Base-by-base conservation (phyloP, 1,140 invertebrate genomes). In the Bactericera cockerelli region DNA sequence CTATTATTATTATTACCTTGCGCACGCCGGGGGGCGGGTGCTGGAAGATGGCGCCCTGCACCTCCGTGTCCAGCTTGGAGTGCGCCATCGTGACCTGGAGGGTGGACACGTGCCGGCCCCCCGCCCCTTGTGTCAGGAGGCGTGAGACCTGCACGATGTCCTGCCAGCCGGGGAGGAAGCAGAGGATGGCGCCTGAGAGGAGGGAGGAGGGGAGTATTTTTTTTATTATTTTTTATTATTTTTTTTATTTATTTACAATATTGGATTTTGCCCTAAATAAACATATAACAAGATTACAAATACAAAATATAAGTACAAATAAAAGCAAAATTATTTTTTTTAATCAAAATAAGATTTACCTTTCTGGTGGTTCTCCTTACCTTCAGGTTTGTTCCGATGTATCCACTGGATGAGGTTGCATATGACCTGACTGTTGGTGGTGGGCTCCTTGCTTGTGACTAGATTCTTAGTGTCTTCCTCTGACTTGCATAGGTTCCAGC, bases 141-240 rank as follows among this genome's bases (percentile, higher is more conserved):
- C 26, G 22, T 26, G 4, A 25, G 26, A 59, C 57, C 19, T 58
- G 54, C 2, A 60, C 42, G 55, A 63, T 63, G 22, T 63, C 62
- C 25, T 58, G 54, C 62, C 62, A 63, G 22, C 62, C 62, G 28
- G 62, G 60, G n/a, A 63, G 42, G 58, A 63, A 63, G 33, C 59
- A 60, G 1, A 63, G 28, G 19, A 63, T 61, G 26, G 62, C 62
- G 19, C 62, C 62, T 25, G 59, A 26, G 38, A 22, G n/a, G 22
- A 22, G 42, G 22, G n/a, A n/a, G 4, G 22, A n/a, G 22, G 22
- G 16, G 33, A 36, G 10, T 36, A 36, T 36, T 11, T 11, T 36
- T 36, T 11, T 36, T 36, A 36, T 36, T 36, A n/a, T n/a, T n/a
- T n/a, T n/a, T n/a, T n/a, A n/a, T n/a, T n/a, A n/a, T n/a, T n/a